Conservation (phyloP, 92 coral and sea anemone species). For the Epizoanthus stellaris region DNA sequence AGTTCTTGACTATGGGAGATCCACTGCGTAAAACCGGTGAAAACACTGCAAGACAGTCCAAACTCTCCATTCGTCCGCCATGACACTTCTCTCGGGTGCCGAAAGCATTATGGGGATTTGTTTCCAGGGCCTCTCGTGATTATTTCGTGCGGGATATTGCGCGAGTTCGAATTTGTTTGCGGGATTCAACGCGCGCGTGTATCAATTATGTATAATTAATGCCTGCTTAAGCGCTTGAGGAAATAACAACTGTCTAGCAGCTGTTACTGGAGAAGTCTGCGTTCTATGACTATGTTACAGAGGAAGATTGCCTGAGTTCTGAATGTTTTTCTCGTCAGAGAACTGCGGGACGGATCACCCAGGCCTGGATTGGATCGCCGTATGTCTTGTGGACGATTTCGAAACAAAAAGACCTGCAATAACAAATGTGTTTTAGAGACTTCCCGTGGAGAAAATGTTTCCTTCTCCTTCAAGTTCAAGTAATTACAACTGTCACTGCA, state of each 20-base stretch:
- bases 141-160: background rate
- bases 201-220: background rate
- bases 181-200: background rate
- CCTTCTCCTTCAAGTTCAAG: constrained; percentile 28
- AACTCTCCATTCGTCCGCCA: constrained; percentile 30
- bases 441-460: constrained; percentile 5
- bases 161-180: background rate
- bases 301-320: background rate
- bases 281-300: background rate
- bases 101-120: background rate
- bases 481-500: background rate
- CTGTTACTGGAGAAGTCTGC: background rate
- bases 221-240: no score
- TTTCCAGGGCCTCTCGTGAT: background rate
- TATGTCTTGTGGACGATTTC: background rate
- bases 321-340: background rate
- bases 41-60: constrained; percentile 14
- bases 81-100: constrained; percentile 1
- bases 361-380: no score
- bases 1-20: constrained; percentile 5
- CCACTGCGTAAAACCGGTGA: constrained; percentile 27
- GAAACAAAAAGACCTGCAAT: constrained; percentile 5
- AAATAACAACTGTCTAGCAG: background rate
- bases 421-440: constrained; percentile 22
- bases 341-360: no score